Percentiles rank a stretch among this genome's conserved stretches.
Conservation (phyloP, 2,888 invertebrate species). For the Slavum lentiscoides region DNA sequence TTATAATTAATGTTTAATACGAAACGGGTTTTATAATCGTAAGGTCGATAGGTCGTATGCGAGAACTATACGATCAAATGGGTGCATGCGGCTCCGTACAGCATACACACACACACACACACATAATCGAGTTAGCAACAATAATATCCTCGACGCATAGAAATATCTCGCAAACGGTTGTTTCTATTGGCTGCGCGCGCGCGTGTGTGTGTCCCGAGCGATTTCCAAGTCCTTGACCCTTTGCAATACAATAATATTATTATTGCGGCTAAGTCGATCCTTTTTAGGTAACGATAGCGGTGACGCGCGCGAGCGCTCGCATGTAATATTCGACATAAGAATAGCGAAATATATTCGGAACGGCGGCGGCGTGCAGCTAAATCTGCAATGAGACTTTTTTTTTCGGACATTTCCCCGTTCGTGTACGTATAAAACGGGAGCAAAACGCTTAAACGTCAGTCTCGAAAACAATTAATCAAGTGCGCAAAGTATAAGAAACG, state of each 20-base stretch:
- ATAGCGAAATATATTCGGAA: background rate
- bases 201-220: background rate
- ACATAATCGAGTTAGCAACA: background rate
- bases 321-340: background rate
- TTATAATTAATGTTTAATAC: constrained; percentile 31
- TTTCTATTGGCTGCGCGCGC: background rate
- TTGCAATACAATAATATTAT: constrained; percentile 37
- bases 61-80: constrained; percentile 16
- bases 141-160: constrained; percentile 7
- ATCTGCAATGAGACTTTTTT: background rate
- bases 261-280: constrained; percentile 29
- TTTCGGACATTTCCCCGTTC: background rate
- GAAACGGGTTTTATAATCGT: constrained; percentile 18
- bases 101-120: background rate
- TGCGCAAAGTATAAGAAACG: background rate
- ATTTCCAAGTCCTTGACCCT: constrained; percentile 39
- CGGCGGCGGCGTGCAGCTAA: background rate
- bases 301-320: background rate
- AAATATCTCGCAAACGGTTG: constrained; percentile 4
- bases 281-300: constrained; percentile 44
- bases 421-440: no score
- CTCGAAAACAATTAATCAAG: constrained; percentile 21
- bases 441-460: background rate
- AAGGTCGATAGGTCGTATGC: constrained; percentile 20
- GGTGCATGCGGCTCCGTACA: constrained; percentile 1